phyloP scores from a whole-genome alignment of 1,140 invertebrate genomes.

The Pollicipes pollicipes region DNA sequence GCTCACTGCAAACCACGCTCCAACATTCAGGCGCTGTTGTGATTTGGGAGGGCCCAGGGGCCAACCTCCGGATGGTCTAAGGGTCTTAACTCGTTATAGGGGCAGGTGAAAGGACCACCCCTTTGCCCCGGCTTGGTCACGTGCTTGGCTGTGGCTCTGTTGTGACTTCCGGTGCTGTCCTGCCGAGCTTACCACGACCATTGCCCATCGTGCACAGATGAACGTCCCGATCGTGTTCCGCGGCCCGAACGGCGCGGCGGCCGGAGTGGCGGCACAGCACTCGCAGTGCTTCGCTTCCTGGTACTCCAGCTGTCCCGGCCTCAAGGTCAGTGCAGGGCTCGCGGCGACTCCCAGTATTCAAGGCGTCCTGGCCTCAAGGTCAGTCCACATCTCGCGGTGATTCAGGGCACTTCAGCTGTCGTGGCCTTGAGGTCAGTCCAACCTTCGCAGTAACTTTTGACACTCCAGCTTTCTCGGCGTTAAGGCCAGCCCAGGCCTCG shows the following conservation, averaged over 20 bases:
- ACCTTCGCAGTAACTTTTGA: no score
- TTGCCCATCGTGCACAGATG: constrained; percentile 26
- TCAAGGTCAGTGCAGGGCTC: constrained; percentile 55
- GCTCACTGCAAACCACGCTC: no score
- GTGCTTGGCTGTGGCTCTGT: not conserved
- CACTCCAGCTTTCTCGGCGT: no score
- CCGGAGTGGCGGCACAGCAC: constrained; percentile 96
- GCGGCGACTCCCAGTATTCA: no score
- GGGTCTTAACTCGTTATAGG: not conserved
- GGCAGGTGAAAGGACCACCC: not conserved
- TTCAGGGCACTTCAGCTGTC: no score
- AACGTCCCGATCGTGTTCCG: constrained; percentile 95
- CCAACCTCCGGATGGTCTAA: no score
- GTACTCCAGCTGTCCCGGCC: constrained; percentile 90
- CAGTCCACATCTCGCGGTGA: no score
- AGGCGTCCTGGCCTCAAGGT: no score
- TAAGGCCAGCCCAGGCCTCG: no score
- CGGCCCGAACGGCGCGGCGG: constrained; percentile 91
- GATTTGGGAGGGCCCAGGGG: no score
- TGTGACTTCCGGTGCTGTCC: constrained; percentile 14
- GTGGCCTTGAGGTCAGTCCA: no score
- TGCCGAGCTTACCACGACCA: not conserved
- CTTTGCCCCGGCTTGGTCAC: not conserved
- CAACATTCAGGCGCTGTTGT: no score
- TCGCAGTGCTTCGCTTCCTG: constrained; percentile 96